Evolutionary conservation across 2,888 invertebrate genomes (phyloP), one percentile per base, ranked within the genome.

Genomic region (Lissocephala sabroskyi): DNA sequence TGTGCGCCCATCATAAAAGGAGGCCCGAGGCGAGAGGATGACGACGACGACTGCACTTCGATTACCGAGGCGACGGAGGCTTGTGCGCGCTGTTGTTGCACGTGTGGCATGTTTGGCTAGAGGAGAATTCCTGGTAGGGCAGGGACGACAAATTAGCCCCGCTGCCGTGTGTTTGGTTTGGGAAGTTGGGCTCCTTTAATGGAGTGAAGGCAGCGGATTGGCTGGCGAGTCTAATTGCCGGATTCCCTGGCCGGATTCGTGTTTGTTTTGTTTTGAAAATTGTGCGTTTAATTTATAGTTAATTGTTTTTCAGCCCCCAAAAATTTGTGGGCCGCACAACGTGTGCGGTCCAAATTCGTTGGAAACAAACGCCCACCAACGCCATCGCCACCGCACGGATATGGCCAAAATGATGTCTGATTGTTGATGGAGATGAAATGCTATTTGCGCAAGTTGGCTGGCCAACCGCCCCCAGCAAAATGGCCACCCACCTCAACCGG

Each of bases 261-360:
- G 68, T 73, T 68, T 68, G 76, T 68, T 68, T 68, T 68, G 68
- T 68, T 68, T 68, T 73, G 77, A 64, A 68, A 68, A 76, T 68
- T 76, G 68, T 68, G 68, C 68, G 68, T 68, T 68, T 68, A 68
- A 68, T 68, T 76, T 68, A 76, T 76, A 68, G 68, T 68, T 68
- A 68, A 68, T 68, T 68, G 68, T 68, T 68, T 73, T 68, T 68
- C 68, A 68, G 73, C 73, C 73, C 64, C 68, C 74, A 59, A 76
- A 17, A 52, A 49, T 36, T 36, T 47, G 47, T 39, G 6, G 3
- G 18, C 11, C 19, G 19, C 17, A 67, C 62, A 68, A 77, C 76
- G 77, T 76, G 68, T 68, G 68, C 77, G 68, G 68, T 68, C 68
- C 61, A 37, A 32, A 47, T 68, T 68, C 68, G 64, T 62, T 56